Evolutionary conservation across 2,113 vertebrate genomes (phyloP).

Genomic region (Brachyistius frenatus): DNA sequence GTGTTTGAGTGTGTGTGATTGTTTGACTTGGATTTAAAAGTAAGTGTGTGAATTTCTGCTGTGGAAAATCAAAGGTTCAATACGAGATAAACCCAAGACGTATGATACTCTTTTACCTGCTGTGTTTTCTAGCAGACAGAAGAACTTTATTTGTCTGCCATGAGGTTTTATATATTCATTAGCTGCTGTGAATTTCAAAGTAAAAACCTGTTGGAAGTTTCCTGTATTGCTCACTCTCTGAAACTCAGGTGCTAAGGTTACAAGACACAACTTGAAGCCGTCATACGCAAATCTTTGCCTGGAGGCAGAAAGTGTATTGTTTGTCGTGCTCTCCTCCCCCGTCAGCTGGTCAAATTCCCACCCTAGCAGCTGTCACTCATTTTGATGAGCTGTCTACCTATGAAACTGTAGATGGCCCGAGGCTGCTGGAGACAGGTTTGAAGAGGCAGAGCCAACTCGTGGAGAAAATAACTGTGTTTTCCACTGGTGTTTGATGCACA

Average conservation of each 20-base stretch:
- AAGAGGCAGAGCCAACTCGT: not conserved
- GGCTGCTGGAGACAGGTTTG: slow-evolving; percentile 30
- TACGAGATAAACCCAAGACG: slow-evolving; percentile 5
- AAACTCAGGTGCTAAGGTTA: slow-evolving; percentile 25
- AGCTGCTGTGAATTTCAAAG: not conserved
- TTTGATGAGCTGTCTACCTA: slow-evolving; percentile 48
- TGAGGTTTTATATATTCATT: slow-evolving; percentile 22
- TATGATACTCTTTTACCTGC: slow-evolving; percentile 4
- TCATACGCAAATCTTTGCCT: slow-evolving; percentile 18
- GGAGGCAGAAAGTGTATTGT: slow-evolving; percentile 23
- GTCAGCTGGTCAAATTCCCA: slow-evolving; percentile 36
- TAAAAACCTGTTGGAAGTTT: slow-evolving; percentile 26
- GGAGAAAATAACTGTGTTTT: slow-evolving; percentile 8
- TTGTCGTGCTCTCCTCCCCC: slow-evolving; percentile 15
- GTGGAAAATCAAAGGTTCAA: slow-evolving; percentile 37
- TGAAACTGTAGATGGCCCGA: slow-evolving; percentile 18
- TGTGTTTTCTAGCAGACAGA: not conserved
- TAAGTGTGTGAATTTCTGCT: slow-evolving; percentile 24
- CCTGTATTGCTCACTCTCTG: not conserved
- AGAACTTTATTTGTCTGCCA: not conserved
- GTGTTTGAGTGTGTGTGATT: slow-evolving; percentile 20
- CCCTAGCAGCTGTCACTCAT: slow-evolving; percentile 54
- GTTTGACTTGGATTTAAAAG: slow-evolving; percentile 47
- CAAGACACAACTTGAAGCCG: slow-evolving; percentile 53
- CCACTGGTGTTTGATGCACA: slow-evolving; percentile 1